A percentile compares a stretch with the other conserved stretches of the same genome.
These are phyloP conservation scores for Leucoma salicis DNA, from an alignment of 2,888 invertebrate species.

Conservation along the genomic window DNA sequence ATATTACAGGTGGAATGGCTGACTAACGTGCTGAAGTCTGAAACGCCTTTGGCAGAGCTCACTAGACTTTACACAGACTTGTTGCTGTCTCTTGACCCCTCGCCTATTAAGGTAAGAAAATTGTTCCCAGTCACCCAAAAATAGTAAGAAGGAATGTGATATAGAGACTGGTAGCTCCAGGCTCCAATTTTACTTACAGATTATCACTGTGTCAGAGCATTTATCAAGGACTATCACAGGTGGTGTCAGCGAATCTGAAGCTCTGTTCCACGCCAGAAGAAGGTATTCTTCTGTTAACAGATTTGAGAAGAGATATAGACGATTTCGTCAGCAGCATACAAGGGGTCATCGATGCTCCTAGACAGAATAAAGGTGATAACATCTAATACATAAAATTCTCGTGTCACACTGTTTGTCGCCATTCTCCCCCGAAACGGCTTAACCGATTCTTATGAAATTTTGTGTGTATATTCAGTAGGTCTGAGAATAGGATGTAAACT, in stretches of 20 bases:
- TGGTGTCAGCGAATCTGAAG: constrained; percentile 60
- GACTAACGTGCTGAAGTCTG: constrained; percentile 55
- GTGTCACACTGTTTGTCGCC: too few species aligned
- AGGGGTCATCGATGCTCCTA: constrained; percentile 48
- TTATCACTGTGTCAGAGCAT: too few species aligned
- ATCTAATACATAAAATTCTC: too few species aligned
- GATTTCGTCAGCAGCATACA: constrained; percentile 55
- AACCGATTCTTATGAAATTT: too few species aligned
- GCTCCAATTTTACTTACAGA: too few species aligned
- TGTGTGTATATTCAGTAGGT: too few species aligned
- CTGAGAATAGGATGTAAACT: too few species aligned
- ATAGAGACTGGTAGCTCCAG: too few species aligned
- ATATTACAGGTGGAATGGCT: constrained; percentile 63
- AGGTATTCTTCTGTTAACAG: constrained; percentile 50
- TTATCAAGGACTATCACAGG: too few species aligned
- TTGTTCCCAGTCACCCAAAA: too few species aligned
- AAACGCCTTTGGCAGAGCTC: constrained; percentile 57
- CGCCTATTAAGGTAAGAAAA: constrained; percentile 61
- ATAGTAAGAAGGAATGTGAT: too few species aligned
- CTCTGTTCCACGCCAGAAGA: constrained; percentile 56
- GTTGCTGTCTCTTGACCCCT: constrained; percentile 61
- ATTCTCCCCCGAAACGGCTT: too few species aligned
- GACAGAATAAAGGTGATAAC: constrained; percentile 57
- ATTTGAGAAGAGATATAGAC: constrained; percentile 58
- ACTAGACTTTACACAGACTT: constrained; percentile 63